Percentiles rank a stretch among this genome's conserved stretches.
These are phyloP conservation scores for Mergus octosetaceus DNA, from an alignment of 2,797 vertebrate species.

Conservation along the genomic window DNA sequence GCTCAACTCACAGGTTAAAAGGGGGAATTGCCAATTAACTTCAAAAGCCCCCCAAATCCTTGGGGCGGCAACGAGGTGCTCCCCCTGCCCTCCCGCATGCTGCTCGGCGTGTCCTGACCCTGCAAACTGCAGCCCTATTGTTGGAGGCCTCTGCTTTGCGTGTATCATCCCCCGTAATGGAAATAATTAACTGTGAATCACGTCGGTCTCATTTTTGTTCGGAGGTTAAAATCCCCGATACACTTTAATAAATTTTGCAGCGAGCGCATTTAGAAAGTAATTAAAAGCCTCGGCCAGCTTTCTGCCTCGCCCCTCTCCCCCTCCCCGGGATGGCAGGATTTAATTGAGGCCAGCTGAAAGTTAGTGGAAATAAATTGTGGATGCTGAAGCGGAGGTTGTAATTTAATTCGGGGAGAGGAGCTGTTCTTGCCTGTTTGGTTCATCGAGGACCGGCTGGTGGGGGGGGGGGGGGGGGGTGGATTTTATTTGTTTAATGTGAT, in stretches of 20 bases:
- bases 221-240: slow-evolving; percentile 60
- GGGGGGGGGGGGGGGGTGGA: too few species aligned
- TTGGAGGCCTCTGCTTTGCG: not conserved
- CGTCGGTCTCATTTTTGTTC: slow-evolving; percentile 50
- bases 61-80: not conserved
- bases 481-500: not conserved
- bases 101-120: not conserved
- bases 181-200: slow-evolving; percentile 52
- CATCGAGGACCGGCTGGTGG: not conserved
- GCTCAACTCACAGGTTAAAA: fast-evolving
- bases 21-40: not conserved
- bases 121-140: not conserved
- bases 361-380: slow-evolving; percentile 50
- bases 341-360: slow-evolving; percentile 73
- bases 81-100: not conserved
- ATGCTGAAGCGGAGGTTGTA: slow-evolving; percentile 19
- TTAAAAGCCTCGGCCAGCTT: slow-evolving; percentile 62
- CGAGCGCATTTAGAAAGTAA: slow-evolving; percentile 68
- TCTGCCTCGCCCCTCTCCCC: not conserved
- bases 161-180: slow-evolving; percentile 17
- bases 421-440: not conserved
- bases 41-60: not conserved
- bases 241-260: slow-evolving; percentile 62
- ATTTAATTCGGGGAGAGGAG: slow-evolving; percentile 19
- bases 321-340: slow-evolving; percentile 10